phyloP scores from a whole-genome alignment of 2,888 invertebrate species.

The Rhodophaea formosa region DNA sequence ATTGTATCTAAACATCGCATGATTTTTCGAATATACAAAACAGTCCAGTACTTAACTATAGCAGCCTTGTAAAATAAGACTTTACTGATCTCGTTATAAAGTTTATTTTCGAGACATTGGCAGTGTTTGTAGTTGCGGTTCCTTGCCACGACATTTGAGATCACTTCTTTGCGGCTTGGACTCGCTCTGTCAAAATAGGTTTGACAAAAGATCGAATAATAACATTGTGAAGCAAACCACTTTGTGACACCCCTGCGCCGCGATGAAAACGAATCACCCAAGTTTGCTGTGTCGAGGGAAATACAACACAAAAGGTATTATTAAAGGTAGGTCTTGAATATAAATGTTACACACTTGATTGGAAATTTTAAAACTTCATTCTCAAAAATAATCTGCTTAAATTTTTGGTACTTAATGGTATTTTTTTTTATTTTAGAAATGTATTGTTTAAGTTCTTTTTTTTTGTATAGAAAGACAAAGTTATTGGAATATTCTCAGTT shows the following conservation, averaged over 20 bases:
- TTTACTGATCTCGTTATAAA: conserved; percentile 37
- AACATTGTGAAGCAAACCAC: conserved; percentile 1
- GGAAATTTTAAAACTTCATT: too few species aligned
- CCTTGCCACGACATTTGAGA: conserved; percentile 61
- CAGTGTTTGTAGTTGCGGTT: conserved; percentile 53
- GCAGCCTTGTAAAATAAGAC: conserved; percentile 46
- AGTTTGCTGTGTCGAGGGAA: too few species aligned
- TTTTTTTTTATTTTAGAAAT: too few species aligned
- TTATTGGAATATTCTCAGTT: too few species aligned
- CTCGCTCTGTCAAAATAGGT: conserved; percentile 40
- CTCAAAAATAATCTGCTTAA: too few species aligned
- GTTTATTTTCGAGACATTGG: conserved; percentile 52
- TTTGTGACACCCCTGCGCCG: conserved; percentile 18
- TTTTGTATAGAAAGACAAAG: too few species aligned
- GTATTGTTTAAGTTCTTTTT: too few species aligned
- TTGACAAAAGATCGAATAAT: conserved; percentile 35
- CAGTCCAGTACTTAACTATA: conserved; percentile 27
- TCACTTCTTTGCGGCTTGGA: conserved; percentile 64
- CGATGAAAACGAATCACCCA: background rate
- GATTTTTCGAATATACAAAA: conserved; percentile 9
- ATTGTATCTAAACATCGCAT: conserved; percentile 9
- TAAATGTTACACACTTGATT: too few species aligned
- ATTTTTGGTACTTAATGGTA: too few species aligned
- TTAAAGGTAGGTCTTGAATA: too few species aligned
- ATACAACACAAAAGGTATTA: too few species aligned